These are phyloP conservation scores for Darevskia mixta DNA, from an alignment of 2,797 vertebrate genomes.

Conservation along the genomic window DNA sequence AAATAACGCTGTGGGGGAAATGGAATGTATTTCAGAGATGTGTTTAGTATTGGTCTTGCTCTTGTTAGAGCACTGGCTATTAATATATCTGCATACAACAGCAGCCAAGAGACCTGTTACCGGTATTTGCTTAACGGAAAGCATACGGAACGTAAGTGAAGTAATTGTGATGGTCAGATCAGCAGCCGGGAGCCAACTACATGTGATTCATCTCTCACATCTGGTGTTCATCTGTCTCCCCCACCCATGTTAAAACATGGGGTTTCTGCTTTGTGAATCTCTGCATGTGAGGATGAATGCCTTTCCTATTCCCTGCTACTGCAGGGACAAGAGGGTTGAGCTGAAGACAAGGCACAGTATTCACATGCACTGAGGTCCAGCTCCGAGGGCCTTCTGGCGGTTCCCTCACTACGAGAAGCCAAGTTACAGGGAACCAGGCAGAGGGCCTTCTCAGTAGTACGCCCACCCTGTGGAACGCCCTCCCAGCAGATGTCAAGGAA, in stretches of 20 bases:
- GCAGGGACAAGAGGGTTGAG: neutral
- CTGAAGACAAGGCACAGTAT: too few species aligned
- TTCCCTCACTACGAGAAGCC: too few species aligned
- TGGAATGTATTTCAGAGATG: neutral
- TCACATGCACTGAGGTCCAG: too few species aligned
- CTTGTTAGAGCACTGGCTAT: neutral
- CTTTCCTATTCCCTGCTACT: neutral
- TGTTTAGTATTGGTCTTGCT: neutral
- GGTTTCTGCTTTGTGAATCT: too few species aligned
- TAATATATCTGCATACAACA: neutral
- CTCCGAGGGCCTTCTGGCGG: too few species aligned
- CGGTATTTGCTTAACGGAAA: conserved; percentile 15
- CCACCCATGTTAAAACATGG: neutral
- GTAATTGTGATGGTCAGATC: conserved; percentile 12
- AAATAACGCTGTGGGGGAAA: neutral
- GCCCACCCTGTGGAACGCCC: too few species aligned
- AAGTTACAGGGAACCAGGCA: too few species aligned
- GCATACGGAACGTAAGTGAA: conserved; percentile 12
- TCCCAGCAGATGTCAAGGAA: too few species aligned
- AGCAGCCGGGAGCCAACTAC: conserved; percentile 16
- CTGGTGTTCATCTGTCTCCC: neutral
- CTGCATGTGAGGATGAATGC: too few species aligned
- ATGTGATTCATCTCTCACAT: neutral
- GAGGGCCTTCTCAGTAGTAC: too few species aligned
- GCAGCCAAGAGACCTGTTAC: neutral